phyloP scores from a whole-genome alignment of 2,113 vertebrate species.

The Rousettus leschenaultii region DNA sequence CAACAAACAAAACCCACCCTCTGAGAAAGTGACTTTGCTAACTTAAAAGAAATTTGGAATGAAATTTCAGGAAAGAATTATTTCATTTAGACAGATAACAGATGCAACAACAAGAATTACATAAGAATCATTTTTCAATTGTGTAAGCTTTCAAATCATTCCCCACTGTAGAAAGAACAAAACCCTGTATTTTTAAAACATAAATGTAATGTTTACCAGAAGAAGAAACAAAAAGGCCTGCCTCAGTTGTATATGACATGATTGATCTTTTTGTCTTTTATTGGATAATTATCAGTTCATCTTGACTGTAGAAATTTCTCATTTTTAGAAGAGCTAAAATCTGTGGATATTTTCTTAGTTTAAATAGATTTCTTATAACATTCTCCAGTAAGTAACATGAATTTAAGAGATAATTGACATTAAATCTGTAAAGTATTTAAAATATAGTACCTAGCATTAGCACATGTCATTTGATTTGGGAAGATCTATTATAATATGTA shows the following conservation, averaged over 20 bases:
- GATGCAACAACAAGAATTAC: constrained; percentile 42
- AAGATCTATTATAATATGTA: neutral
- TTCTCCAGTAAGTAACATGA: neutral
- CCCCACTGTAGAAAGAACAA: neutral
- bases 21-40: constrained; percentile 73
- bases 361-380: constrained; percentile 27
- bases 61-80: constrained; percentile 37
- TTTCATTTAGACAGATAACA: constrained; percentile 61
- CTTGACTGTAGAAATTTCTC: constrained; percentile 9
- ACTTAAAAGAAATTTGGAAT: constrained; percentile 53
- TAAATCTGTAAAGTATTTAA: constrained; percentile 37
- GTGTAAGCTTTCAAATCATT: constrained; percentile 41
- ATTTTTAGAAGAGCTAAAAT: neutral
- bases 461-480: neutral
- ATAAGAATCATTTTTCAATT: constrained; percentile 52
- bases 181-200: constrained; percentile 53
- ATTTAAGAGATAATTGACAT: constrained; percentile 19
- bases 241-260: constrained; percentile 56
- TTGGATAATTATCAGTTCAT: neutral
- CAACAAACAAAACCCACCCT: constrained; percentile 18
- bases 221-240: constrained; percentile 30
- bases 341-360: neutral
- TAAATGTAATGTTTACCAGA: constrained; percentile 47
- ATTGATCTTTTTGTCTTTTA: constrained; percentile 54
- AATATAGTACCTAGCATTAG: constrained; percentile 9